Percentiles rank a stretch among this genome's conserved stretches.
Conservation (phyloP, 2,797 vertebrate genomes). For the Poecile montanus region DNA sequence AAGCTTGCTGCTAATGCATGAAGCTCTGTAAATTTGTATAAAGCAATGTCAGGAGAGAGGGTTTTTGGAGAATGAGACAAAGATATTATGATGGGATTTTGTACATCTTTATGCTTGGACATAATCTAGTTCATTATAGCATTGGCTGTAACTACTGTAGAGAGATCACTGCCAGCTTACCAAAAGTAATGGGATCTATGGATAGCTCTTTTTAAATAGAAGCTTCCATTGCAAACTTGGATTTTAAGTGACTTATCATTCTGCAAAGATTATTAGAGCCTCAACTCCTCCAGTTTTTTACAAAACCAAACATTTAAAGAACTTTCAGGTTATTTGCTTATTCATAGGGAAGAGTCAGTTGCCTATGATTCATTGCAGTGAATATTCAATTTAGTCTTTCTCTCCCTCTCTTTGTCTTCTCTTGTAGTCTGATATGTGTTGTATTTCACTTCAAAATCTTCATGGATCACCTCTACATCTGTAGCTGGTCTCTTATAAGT, state of each 20-base stretch:
- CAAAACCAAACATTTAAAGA: not conserved
- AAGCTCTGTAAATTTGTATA: not conserved
- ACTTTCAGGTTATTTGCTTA: constrained; percentile 1
- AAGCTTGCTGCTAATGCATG: not conserved
- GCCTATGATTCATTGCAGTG: not conserved
- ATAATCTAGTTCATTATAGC: not conserved
- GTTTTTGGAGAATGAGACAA: not conserved
- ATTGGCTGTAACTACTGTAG: not conserved
- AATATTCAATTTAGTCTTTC: not conserved
- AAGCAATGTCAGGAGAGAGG: not conserved
- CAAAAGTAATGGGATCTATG: not conserved
- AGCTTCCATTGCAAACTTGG: not conserved
- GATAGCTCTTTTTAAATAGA: not conserved
- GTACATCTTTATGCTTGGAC: not conserved
- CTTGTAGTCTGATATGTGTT: not conserved
- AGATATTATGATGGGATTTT: not conserved
- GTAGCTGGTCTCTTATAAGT: not conserved
- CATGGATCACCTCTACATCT: not conserved
- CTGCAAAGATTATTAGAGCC: not conserved
- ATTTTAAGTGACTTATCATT: constrained; percentile 3
- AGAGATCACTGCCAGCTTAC: not conserved
- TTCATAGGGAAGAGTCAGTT: constrained; percentile 14
- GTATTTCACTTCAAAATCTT: not conserved
- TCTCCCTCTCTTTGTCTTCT: not conserved
- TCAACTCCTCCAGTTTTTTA: not conserved